phyloP scores from a whole-genome alignment of 2,888 invertebrate species.

The Nephrotoma appendiculata region DNA sequence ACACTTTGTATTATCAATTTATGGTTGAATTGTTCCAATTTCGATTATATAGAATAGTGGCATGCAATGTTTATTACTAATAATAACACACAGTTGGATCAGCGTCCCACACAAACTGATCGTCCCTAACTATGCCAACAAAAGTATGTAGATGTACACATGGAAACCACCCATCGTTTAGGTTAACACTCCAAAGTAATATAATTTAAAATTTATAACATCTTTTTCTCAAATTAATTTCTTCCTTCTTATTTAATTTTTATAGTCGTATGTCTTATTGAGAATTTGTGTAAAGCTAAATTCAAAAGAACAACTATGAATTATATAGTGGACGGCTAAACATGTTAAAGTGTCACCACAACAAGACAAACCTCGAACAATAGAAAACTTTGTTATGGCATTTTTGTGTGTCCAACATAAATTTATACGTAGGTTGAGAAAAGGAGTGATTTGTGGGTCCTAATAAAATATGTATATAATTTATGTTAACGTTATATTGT shows the following conservation, averaged over 20 bases:
- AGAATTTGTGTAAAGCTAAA: no score
- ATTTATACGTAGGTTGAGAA: no score
- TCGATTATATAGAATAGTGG: not conserved
- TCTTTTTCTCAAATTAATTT: not conserved
- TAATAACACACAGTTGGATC: not conserved
- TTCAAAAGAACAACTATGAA: no score
- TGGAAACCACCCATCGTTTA: not conserved
- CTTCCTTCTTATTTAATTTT: not conserved
- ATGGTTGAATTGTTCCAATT: not conserved
- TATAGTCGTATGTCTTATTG: no score
- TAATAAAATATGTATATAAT: no score
- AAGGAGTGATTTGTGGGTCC: no score
- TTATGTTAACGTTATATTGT: no score
- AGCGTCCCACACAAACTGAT: not conserved
- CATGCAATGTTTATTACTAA: not conserved
- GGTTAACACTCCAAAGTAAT: not conserved
- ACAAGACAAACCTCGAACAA: no score
- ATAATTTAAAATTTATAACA: not conserved
- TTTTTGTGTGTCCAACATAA: no score
- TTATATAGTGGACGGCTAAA: no score
- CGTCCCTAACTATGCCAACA: not conserved
- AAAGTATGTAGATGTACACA: not conserved
- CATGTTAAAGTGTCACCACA: no score
- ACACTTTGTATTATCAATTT: not conserved
- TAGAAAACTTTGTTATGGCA: no score